Percentiles rank a stretch among this genome's conserved stretches.
These are phyloP conservation scores for Gnathonemus echidnorhynchus DNA, from an alignment of 2,113 vertebrate genomes.

Conservation along the genomic window DNA sequence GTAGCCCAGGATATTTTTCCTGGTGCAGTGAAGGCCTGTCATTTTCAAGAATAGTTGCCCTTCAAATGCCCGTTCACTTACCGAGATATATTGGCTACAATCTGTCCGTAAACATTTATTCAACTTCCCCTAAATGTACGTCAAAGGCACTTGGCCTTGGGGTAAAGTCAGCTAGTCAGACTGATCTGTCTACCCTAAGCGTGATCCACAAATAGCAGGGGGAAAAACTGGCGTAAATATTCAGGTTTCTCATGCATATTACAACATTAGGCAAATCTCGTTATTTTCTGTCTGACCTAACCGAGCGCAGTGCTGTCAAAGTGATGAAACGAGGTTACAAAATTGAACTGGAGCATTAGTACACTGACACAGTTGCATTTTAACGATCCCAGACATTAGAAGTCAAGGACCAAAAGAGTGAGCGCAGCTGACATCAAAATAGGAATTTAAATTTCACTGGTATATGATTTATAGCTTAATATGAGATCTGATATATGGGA, in stretches of 20 bases:
- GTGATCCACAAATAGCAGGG: conserved; percentile 13
- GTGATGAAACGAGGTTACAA: conserved; percentile 1
- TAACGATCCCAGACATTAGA: background rate
- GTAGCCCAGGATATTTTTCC: background rate
- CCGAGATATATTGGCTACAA: background rate
- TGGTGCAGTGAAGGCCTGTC: background rate
- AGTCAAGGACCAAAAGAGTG: background rate
- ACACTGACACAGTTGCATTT: background rate
- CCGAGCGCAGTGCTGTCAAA: background rate
- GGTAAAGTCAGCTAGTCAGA: background rate
- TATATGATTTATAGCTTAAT: background rate
- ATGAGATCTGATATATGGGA: background rate
- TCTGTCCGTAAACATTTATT: background rate
- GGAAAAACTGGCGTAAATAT: background rate
- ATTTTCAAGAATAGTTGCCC: background rate
- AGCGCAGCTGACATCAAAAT: background rate
- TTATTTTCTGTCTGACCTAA: background rate
- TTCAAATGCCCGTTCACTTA: background rate
- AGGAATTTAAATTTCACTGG: background rate
- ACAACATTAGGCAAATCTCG: background rate
- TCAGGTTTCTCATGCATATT: conserved; percentile 15
- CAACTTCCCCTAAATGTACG: too few species aligned
- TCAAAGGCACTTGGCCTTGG: background rate
- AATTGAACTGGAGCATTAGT: background rate
- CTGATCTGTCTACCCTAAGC: conserved; percentile 17